Conservation (phyloP, 2,797 vertebrate species). For the Cyprinella venusta region DNA sequence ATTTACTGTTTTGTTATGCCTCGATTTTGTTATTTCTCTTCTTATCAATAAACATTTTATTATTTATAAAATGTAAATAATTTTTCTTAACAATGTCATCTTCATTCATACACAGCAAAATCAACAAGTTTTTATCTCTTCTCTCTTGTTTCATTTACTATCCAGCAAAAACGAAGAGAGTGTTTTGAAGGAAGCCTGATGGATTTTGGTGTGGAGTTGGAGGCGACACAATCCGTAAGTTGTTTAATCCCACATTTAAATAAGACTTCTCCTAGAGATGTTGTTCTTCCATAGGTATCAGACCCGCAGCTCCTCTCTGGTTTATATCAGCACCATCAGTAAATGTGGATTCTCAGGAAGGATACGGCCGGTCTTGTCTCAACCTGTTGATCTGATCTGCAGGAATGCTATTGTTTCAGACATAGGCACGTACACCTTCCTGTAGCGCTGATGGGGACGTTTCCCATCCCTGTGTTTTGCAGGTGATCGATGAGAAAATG, state of each 20-base stretch:
- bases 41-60: too few species aligned
- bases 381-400: slow-evolving; percentile 88
- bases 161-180: slow-evolving; percentile 83
- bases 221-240: slow-evolving; percentile 88
- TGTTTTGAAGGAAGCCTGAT: slow-evolving; percentile 89
- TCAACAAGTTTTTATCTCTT: neutral
- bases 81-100: neutral
- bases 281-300: neutral
- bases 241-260: neutral
- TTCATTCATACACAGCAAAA: neutral
- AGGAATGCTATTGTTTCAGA: slow-evolving; percentile 85
- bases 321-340: neutral
- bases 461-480: slow-evolving; percentile 62
- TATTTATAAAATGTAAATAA: too few species aligned
- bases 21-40: too few species aligned
- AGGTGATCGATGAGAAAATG: slow-evolving; percentile 91
- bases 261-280: too few species aligned
- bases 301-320: neutral
- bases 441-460: slow-evolving; percentile 74
- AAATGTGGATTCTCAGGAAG: neutral
- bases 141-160: slow-evolving; percentile 38
- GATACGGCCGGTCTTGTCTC: slow-evolving; percentile 76
- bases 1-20: too few species aligned
- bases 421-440: neutral
- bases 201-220: slow-evolving; percentile 86